Conservation (phyloP, 2,888 invertebrate genomes). For the Acleris laterana region DNA sequence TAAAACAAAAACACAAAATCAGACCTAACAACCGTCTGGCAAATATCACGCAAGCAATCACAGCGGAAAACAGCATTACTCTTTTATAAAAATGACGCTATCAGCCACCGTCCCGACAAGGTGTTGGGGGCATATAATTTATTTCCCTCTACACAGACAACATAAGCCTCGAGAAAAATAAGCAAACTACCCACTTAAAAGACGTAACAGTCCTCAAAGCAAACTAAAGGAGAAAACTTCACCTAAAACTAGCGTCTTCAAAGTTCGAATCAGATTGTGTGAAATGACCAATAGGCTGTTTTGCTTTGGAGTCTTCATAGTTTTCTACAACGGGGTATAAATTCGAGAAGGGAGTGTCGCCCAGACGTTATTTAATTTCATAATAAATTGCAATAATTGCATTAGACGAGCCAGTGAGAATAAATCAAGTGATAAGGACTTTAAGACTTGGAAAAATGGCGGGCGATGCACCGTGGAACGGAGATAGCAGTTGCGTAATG, state of each 20-base stretch:
- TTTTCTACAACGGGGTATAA: conserved; percentile 74
- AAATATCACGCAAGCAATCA: conserved; percentile 61
- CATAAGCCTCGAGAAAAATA: conserved; percentile 79
- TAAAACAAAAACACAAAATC: not conserved
- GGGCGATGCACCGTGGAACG: conserved; percentile 17
- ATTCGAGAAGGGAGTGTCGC: conserved; percentile 65
- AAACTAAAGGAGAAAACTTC: conserved; percentile 52
- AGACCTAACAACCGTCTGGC: conserved; percentile 15
- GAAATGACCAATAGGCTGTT: conserved; percentile 52
- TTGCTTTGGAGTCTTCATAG: conserved; percentile 54
- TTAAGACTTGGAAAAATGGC: conserved; percentile 33
- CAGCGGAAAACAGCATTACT: conserved; percentile 78
- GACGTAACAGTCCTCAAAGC: conserved; percentile 55
- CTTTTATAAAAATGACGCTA: conserved; percentile 83
- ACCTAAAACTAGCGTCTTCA: conserved; percentile 55
- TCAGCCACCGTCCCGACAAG: conserved; percentile 66
- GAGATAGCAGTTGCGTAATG: conserved; percentile 13
- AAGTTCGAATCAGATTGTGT: conserved; percentile 67
- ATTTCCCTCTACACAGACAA: conserved; percentile 77
- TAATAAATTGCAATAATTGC: conserved; percentile 83
- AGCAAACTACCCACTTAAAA: conserved; percentile 80
- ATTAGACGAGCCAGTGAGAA: conserved; percentile 67
- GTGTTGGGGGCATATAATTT: conserved; percentile 82
- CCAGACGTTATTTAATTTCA: conserved; percentile 81
- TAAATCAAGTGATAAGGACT: conserved; percentile 66